Evolutionary conservation across 1,140 invertebrate genomes (phyloP).

Genomic region (Euborellia annulipes): DNA sequence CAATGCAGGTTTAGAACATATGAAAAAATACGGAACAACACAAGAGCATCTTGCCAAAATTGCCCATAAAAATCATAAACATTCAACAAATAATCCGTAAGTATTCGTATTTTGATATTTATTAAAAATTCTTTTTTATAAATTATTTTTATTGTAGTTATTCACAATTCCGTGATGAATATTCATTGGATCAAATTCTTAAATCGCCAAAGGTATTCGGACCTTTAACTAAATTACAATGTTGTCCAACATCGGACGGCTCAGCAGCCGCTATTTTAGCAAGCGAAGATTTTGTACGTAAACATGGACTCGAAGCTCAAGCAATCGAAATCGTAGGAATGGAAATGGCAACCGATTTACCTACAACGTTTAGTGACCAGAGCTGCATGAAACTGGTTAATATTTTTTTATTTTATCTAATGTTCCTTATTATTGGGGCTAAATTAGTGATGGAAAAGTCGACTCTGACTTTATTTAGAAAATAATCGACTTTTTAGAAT

Average conservation of each 20-base stretch:
- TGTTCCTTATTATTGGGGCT: too few species aligned
- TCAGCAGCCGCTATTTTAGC: conserved; percentile 80
- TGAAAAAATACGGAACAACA: conserved; percentile 92
- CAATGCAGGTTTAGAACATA: conserved; percentile 90
- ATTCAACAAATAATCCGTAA: conserved; percentile 90
- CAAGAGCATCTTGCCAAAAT: conserved; percentile 92
- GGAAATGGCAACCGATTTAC: conserved; percentile 88
- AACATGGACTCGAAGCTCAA: conserved; percentile 60
- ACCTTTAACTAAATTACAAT: conserved; percentile 87
- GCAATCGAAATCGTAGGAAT: conserved; percentile 92
- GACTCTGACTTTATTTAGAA: too few species aligned
- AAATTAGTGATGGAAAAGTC: too few species aligned
- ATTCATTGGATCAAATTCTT: conserved; percentile 75
- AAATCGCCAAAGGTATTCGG: conserved; percentile 72
- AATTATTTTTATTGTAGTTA: conserved; percentile 33
- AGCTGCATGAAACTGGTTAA: conserved; percentile 73
- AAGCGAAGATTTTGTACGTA: conserved; percentile 77
- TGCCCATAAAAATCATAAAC: conserved; percentile 93
- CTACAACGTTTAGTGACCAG: conserved; percentile 66
- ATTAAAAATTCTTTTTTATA: conserved; percentile 1
- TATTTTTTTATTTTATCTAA: too few species aligned
- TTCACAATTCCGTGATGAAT: conserved; percentile 84
- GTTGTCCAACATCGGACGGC: conserved; percentile 95
- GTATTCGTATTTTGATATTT: conserved; percentile 27
- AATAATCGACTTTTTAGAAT: too few species aligned